Conservation (phyloP, 2,113 vertebrate species). For the Microcebus jonahi region DNA sequence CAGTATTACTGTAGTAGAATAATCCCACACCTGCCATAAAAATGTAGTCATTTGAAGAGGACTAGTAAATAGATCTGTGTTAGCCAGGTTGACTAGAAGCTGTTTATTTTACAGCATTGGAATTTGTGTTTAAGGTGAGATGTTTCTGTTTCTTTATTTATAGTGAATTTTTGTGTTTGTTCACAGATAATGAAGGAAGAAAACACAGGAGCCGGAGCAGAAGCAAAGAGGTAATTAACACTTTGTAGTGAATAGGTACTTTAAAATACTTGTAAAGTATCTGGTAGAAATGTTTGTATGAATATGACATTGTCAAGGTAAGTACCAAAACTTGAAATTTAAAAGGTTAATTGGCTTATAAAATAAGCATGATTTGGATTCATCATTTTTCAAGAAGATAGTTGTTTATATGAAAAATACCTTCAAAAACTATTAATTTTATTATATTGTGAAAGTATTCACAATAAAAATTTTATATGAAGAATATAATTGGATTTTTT, state of each 20-base stretch:
- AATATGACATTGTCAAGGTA: constrained; percentile 89
- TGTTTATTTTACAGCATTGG: neutral
- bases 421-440: constrained; percentile 84
- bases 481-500: constrained; percentile 85
- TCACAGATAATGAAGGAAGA: constrained; percentile 87
- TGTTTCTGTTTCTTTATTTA: neutral
- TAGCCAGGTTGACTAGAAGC: neutral
- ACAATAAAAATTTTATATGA: constrained; percentile 85
- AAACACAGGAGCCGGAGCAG: constrained; percentile 98
- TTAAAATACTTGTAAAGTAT: constrained; percentile 84
- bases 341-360: constrained; percentile 84
- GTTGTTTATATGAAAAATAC: constrained; percentile 83
- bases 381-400: constrained; percentile 87
- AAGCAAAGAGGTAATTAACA: constrained; percentile 99
- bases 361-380: constrained; percentile 88
- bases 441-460: constrained; percentile 82
- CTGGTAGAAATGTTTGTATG: constrained; percentile 85
- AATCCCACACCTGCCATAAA: neutral
- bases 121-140: neutral
- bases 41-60: neutral
- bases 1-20: neutral
- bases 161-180: constrained; percentile 57
- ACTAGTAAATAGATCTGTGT: neutral
- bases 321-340: constrained; percentile 89
- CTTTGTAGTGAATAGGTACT: constrained; percentile 91